A percentile compares a stretch with the other conserved stretches of the same genome.
Conservation (phyloP, 2,888 invertebrate species). For the Drosophila algonquin region DNA sequence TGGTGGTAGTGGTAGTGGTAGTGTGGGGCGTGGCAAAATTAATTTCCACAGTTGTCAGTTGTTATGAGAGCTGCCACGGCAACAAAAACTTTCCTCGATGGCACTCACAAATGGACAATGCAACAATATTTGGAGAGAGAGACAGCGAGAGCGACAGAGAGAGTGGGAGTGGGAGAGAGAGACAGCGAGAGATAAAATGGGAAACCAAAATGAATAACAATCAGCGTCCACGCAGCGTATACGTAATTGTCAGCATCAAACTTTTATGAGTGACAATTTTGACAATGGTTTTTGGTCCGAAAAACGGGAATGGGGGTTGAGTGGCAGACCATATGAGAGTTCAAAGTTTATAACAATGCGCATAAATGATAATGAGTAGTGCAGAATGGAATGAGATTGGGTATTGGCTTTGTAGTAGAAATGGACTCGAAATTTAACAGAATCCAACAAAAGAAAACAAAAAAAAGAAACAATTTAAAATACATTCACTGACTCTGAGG, state of each 20-base stretch:
- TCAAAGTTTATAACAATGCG: conserved; percentile 30
- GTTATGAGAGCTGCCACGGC: conserved; percentile 44
- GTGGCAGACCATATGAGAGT: conserved; percentile 18
- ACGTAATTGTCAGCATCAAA: conserved; percentile 62
- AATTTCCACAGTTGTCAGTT: conserved; percentile 73
- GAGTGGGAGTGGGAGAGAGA: conserved; percentile 36
- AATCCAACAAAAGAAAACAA: neutral
- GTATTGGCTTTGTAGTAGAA: neutral
- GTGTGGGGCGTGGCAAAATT: conserved; percentile 50
- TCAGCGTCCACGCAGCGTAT: conserved; percentile 63
- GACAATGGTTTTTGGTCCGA: conserved; percentile 31
- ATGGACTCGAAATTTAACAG: neutral
- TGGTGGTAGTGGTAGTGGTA: too few species aligned
- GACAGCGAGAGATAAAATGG: conserved; percentile 35
- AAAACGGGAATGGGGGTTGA: conserved; percentile 31
- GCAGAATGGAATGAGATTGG: conserved; percentile 47
- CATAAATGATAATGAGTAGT: conserved; percentile 44
- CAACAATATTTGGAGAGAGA: conserved; percentile 47
- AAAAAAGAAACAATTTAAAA: neutral
- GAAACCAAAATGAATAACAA: conserved; percentile 52
- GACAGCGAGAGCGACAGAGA: conserved; percentile 28
- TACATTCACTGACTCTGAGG: neutral
- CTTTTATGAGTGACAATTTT: conserved; percentile 75
- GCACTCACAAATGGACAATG: conserved; percentile 47
- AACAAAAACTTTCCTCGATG: conserved; percentile 44